Percentiles rank a stretch among this genome's conserved stretches.
Evolutionary conservation across 1,140 invertebrate genomes (phyloP).

Genomic region (Ceratoteleas bidentatus): DNA sequence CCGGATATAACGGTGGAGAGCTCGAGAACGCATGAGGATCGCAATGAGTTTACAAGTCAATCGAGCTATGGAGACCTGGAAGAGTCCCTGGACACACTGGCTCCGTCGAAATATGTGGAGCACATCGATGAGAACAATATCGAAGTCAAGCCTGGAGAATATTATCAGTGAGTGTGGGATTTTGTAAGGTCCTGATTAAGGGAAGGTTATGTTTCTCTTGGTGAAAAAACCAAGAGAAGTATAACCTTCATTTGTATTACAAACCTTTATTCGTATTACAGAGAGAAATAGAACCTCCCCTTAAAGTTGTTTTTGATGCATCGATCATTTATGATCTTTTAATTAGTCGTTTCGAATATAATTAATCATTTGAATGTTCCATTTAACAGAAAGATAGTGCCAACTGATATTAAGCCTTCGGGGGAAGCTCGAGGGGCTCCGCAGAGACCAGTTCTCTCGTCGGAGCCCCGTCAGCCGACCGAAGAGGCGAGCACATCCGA

Average conservation of each 20-base stretch:
- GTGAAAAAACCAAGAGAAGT: too few relatives aligned
- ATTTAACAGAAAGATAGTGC: conserved; percentile 64
- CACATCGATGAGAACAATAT: conserved; percentile 78
- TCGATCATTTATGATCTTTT: neutral
- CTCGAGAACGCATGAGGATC: conserved; percentile 66
- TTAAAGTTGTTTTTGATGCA: too few relatives aligned
- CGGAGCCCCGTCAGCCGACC: conserved; percentile 84
- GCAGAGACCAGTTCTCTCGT: conserved; percentile 83
- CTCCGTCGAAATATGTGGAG: conserved; percentile 75
- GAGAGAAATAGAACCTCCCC: too few relatives aligned
- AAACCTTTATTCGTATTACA: too few relatives aligned
- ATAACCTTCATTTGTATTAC: too few relatives aligned
- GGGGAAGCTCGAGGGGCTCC: conserved; percentile 88
- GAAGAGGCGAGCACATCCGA: conserved; percentile 69
- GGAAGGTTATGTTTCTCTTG: too few relatives aligned
- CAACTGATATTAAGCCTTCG: conserved; percentile 79
- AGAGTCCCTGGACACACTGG: conserved; percentile 63
- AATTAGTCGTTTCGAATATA: too few relatives aligned
- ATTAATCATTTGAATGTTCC: too few relatives aligned
- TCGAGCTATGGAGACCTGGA: conserved; percentile 25
- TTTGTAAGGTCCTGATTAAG: too few relatives aligned
- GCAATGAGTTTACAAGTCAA: conserved; percentile 6
- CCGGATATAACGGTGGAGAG: conserved; percentile 72
- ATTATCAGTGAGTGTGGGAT: conserved; percentile 69
- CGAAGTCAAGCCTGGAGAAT: conserved; percentile 76